Base-by-base conservation (phyloP, 2,797 vertebrate species). In the Vespertilio murinus region DNA sequence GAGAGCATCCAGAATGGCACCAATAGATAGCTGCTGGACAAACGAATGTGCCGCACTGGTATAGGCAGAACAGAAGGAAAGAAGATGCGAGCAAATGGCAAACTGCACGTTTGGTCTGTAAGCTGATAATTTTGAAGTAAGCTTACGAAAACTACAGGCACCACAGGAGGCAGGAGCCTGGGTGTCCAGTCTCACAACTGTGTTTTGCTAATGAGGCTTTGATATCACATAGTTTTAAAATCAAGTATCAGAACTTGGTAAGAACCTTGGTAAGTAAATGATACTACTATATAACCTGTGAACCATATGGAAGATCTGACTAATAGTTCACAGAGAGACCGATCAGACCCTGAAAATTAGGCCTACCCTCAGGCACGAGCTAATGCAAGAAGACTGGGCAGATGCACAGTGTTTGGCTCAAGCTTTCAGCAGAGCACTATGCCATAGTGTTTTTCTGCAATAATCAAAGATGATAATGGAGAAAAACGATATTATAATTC, bases 161-260 rank as follows among this genome's bases (percentile, higher is more conserved):
- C 42, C 47, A 3, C 23, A 56, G 42, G 33, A 91, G 40, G 4
- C 12, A 59, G 83, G 67, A 94, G 18, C 33, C 71, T 61, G 25
- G n/a, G 35, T 33, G 6, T 49, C 47, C 22, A 84, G 8, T 47
- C 33, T 82, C 23, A 81, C 52, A 47, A 25, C 49, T 79, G 0
- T 47, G 28, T 25, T 84, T 91, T 77, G 67, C 28, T 90, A 18
- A 35, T 49, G 69, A 82, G 47, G 11, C 74, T 61, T 91, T 61
- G 11, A 33, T 65, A 69, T 33, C 64, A n/a, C 38, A 11, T 74
- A 52, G 23, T 73, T 81, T 75, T 94, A 64, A 82, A 86, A 40
- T 88, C 45, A n/a, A 71, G 33, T 83, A 33, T 80, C 67, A 93
- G 80, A 93, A 75, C n/a, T 83, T 89, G 22, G 22, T 75, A 82